A percentile compares a stretch with the other conserved stretches of the same genome.
phyloP scores from a whole-genome alignment of 2,888 invertebrate species.

The Drosophila kokeensis region DNA sequence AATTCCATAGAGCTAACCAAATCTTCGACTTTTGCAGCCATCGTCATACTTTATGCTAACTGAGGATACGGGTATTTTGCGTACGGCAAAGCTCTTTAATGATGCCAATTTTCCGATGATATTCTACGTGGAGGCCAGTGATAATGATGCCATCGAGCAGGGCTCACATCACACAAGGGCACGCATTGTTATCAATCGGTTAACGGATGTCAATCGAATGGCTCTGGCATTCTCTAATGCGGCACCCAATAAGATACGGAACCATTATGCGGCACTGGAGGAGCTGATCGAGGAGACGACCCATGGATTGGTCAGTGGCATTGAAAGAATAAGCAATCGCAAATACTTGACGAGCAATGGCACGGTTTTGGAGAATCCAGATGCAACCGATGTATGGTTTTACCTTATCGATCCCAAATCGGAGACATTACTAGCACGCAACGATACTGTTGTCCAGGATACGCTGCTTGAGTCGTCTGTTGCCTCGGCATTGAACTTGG shows the following conservation, averaged over 20 bases:
- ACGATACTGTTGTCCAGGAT: conserved; percentile 90
- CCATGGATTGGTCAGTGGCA: conserved; percentile 91
- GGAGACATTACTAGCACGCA: conserved; percentile 90
- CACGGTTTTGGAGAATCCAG: conserved; percentile 89
- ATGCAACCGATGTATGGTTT: conserved; percentile 94
- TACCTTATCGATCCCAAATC: conserved; percentile 92
- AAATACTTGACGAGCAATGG: conserved; percentile 91
- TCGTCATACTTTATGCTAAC: conserved; percentile 90
- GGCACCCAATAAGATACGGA: conserved; percentile 89
- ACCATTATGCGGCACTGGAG: conserved; percentile 86
- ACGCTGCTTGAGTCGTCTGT: conserved; percentile 88
- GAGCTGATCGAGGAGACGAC: conserved; percentile 86
- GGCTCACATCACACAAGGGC: conserved; percentile 83
- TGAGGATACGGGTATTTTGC: conserved; percentile 90
- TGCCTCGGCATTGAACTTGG: conserved; percentile 89
- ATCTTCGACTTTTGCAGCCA: conserved; percentile 65
- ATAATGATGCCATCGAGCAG: conserved; percentile 86
- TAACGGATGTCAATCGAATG: conserved; percentile 91
- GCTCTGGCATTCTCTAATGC: conserved; percentile 91
- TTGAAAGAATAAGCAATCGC: conserved; percentile 93
- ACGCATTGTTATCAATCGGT: conserved; percentile 88
- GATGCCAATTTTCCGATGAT: conserved; percentile 90
- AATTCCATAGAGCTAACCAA: background rate
- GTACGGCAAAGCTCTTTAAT: conserved; percentile 90
- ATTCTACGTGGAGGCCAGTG: conserved; percentile 89